Percentiles rank a stretch among this genome's conserved stretches.
Conservation (phyloP, 2,113 vertebrate genomes). For the Romanogobio albipinnatus region DNA sequence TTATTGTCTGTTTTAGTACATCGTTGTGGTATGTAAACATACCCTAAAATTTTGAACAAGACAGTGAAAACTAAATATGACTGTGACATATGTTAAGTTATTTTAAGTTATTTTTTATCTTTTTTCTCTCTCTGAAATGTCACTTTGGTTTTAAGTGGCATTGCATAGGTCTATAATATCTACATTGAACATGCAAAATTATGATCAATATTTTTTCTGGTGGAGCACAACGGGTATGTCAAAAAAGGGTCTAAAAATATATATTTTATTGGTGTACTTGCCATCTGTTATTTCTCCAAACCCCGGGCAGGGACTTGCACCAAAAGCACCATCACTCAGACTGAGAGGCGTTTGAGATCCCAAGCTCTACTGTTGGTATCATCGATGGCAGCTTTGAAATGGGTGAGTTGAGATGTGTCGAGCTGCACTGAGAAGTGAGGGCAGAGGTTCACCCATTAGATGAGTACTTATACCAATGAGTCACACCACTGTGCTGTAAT, state of each 20-base stretch:
- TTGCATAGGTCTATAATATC: too few species aligned
- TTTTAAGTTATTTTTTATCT: too few species aligned
- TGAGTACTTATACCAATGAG: constrained; percentile 17
- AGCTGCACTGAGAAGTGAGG: background rate
- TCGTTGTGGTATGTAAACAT: too few species aligned
- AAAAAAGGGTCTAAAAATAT: constrained; percentile 54
- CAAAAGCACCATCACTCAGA: constrained; percentile 81
- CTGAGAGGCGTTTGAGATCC: constrained; percentile 82
- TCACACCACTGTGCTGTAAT: constrained; percentile 14
- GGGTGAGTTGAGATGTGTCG: constrained; percentile 68
- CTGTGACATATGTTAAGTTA: too few species aligned
- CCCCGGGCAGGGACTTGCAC: constrained; percentile 77
- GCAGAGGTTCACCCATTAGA: constrained; percentile 1
- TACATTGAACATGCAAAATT: too few species aligned
- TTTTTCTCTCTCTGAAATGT: too few species aligned
- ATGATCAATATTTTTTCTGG: too few species aligned
- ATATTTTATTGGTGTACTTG: constrained; percentile 77
- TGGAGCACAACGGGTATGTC: too few species aligned
- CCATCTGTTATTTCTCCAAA: constrained; percentile 77
- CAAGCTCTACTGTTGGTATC: constrained; percentile 77
- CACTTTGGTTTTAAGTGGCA: too few species aligned
- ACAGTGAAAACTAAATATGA: too few species aligned
- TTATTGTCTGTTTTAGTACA: too few species aligned
- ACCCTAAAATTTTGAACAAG: too few species aligned
- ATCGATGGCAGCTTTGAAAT: constrained; percentile 84